Conservation (phyloP, 1,140 invertebrate genomes). For the Drosophila nigrodunni region DNA sequence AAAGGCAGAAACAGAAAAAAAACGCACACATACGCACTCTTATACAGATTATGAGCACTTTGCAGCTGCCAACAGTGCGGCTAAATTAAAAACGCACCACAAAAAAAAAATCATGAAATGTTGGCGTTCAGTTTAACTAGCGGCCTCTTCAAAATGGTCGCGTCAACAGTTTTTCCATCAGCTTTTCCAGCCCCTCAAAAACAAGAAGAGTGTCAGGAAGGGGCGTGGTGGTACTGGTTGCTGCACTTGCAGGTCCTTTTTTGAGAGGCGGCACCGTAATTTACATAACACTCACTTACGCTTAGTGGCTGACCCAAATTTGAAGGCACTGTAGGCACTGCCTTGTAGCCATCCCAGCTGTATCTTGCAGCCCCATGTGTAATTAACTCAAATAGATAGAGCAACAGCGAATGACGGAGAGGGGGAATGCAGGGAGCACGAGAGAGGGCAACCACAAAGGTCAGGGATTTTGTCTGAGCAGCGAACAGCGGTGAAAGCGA, state of each 20-base stretch:
- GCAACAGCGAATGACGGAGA: background rate
- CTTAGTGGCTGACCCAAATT: constrained; percentile 79
- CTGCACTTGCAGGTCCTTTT: constrained; percentile 59
- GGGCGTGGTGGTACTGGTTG: constrained; percentile 5
- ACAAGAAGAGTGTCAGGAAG: background rate
- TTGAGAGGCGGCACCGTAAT: constrained; percentile 61
- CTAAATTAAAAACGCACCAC: constrained; percentile 69
- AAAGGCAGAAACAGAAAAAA: too few species aligned
- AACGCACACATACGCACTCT: constrained; percentile 7
- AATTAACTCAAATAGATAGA: constrained; percentile 60
- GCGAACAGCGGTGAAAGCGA: constrained; percentile 65
- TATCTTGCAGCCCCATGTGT: constrained; percentile 39
- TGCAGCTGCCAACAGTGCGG: constrained; percentile 58
- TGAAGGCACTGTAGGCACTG: constrained; percentile 36
- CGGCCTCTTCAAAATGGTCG: constrained; percentile 51
- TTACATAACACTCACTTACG: constrained; percentile 80
- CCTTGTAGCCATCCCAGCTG: background rate
- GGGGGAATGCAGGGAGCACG: background rate
- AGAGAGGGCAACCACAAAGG: constrained; percentile 66
- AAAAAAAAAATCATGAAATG: constrained; percentile 25
- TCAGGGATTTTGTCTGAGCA: constrained; percentile 67
- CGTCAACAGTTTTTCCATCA: constrained; percentile 61
- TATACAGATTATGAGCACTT: constrained; percentile 32
- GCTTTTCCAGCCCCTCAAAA: constrained; percentile 40
- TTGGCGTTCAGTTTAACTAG: constrained; percentile 61